A percentile compares a stretch with the other conserved stretches of the same genome.
These are phyloP conservation scores for Amniataba percoides DNA, from an alignment of 2,797 vertebrate genomes.

Conservation along the genomic window DNA sequence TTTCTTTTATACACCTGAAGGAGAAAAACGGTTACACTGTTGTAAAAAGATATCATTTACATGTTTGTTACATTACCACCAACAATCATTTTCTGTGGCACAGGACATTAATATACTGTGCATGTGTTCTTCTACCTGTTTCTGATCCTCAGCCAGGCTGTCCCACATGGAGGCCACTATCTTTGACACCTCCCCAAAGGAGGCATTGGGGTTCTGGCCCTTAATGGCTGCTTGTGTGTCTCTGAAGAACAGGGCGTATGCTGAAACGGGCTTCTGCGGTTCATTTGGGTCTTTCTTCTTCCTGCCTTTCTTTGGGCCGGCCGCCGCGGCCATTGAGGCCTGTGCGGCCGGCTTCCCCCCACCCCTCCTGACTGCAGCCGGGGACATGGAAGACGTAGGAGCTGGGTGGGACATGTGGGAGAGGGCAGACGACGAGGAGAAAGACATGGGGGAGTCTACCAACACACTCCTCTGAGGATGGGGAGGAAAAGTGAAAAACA, in stretches of 20 bases:
- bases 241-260: slow-evolving; percentile 94
- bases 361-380: slow-evolving; percentile 55
- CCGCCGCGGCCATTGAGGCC: slow-evolving; percentile 29
- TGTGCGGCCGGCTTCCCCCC: slow-evolving; percentile 71
- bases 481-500: neutral
- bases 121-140: slow-evolving; percentile 85
- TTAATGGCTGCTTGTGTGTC: slow-evolving; percentile 96
- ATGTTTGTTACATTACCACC: neutral
- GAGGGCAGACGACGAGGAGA: slow-evolving; percentile 76
- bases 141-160: slow-evolving; percentile 94
- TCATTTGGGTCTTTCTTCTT: slow-evolving; percentile 96
- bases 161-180: slow-evolving; percentile 98
- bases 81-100: neutral
- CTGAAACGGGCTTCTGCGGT: slow-evolving; percentile 94
- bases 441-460: slow-evolving; percentile 82
- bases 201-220: slow-evolving; percentile 94
- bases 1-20: slow-evolving; percentile 94
- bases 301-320: slow-evolving; percentile 79
- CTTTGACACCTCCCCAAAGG: slow-evolving; percentile 95
- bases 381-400: slow-evolving; percentile 47
- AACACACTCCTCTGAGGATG: slow-evolving; percentile 82
- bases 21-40: slow-evolving; percentile 9
- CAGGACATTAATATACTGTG: neutral
- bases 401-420: slow-evolving; percentile 70
- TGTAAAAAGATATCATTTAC: neutral